Evolutionary conservation across 2,113 vertebrate species (phyloP).

Genomic region (Mastomys natalensis): DNA sequence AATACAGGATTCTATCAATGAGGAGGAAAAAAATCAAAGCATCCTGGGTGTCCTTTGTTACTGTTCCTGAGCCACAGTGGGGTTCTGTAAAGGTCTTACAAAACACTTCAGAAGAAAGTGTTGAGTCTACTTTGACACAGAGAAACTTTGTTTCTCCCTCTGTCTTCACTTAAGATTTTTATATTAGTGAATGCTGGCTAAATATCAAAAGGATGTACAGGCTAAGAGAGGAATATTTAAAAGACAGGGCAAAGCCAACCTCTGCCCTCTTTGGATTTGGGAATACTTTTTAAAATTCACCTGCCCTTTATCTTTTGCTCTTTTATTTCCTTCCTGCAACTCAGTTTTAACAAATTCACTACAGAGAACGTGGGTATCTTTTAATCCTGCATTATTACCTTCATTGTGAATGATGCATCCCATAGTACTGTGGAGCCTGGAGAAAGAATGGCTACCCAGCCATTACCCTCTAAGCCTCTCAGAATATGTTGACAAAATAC

Average conservation of each 20-base stretch:
- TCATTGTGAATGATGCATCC: not conserved
- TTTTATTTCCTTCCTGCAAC: not conserved
- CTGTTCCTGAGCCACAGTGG: not conserved
- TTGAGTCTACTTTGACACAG: not conserved
- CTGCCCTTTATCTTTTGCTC: not conserved
- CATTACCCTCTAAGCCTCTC: not conserved
- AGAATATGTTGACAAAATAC: not conserved
- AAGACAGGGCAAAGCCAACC: not conserved
- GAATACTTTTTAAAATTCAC: not conserved
- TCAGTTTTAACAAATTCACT: conserved; percentile 11
- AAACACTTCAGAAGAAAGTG: conserved; percentile 24
- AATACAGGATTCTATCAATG: not conserved
- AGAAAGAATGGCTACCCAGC: not conserved
- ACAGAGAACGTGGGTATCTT: not conserved
- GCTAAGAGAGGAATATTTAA: not conserved
- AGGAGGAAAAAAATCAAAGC: not conserved
- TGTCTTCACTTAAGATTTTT: conserved; percentile 43
- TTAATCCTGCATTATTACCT: not conserved
- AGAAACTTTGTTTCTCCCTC: conserved; percentile 17
- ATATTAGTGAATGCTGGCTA: conserved; percentile 33
- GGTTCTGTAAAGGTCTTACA: not conserved
- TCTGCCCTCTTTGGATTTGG: not conserved
- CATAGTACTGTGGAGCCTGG: not conserved
- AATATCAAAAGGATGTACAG: conserved; percentile 42
- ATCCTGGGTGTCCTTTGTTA: not conserved